phyloP scores from a whole-genome alignment of 2,797 vertebrate genomes.

The Enteromius mattozi region DNA sequence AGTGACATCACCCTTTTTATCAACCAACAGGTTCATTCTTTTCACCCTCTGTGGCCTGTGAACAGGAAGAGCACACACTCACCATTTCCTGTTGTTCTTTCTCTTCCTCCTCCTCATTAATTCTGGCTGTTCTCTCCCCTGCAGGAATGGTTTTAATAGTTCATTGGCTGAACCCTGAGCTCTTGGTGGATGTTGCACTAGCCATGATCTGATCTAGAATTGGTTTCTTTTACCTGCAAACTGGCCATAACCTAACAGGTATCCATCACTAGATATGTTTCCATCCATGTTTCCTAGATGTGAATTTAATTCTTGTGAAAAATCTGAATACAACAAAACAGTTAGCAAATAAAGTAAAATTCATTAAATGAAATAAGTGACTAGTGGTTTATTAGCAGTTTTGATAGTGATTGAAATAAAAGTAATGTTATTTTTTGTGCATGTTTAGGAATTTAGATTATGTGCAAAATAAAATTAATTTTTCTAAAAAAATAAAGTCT shows the following conservation, averaged over 20 bases:
- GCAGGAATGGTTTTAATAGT: constrained; percentile 1
- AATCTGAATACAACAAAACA: neutral
- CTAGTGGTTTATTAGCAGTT: neutral
- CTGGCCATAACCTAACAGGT: neutral
- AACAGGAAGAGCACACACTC: neutral
- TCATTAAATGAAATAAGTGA: neutral
- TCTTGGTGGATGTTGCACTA: neutral
- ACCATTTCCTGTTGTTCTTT: constrained; percentile 11
- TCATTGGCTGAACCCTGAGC: neutral
- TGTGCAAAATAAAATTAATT: neutral
- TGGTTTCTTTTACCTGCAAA: constrained; percentile 3
- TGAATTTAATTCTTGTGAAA: neutral
- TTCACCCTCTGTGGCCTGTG: constrained; percentile 19
- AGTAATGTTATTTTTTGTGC: neutral
- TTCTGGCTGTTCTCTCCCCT: neutral
- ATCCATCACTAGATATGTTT: neutral
- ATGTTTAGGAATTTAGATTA: neutral
- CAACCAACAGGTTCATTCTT: neutral
- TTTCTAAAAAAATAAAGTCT: neutral
- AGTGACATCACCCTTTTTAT: constrained; percentile 30
- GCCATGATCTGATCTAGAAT: neutral
- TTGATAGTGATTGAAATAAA: neutral
- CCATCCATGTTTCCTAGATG: neutral
- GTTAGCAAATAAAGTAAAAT: neutral
- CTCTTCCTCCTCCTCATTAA: constrained; percentile 19